Evolutionary conservation across 1,140 invertebrate species (phyloP).

Genomic region (Drosophila busckii): DNA sequence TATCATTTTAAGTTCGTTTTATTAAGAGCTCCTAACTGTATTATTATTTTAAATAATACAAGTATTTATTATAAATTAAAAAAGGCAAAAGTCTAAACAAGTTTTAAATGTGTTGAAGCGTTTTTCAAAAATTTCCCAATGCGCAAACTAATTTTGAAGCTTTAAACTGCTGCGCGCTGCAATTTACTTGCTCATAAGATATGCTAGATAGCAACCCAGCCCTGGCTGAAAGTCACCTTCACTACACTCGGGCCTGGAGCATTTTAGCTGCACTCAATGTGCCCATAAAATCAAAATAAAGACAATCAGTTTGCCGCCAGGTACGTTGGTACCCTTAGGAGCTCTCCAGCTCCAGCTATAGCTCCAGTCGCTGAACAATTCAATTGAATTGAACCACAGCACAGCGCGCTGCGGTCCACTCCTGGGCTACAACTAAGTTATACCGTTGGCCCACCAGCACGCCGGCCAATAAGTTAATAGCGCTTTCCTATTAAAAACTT

Average conservation of each 20-base stretch:
- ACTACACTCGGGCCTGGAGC: conserved; percentile 15
- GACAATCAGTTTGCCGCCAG: conserved; percentile 31
- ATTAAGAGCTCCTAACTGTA: no score
- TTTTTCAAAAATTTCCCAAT: no score
- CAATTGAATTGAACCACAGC: conserved; percentile 55
- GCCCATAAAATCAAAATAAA: conserved; percentile 42
- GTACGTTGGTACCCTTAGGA: no score
- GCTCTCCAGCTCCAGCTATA: background rate
- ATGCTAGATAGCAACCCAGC: no score
- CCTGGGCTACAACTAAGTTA: conserved; percentile 5
- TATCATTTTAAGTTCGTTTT: no score
- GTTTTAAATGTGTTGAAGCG: no score
- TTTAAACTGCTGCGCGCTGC: no score
- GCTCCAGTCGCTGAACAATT: conserved; percentile 52
- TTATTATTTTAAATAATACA: no score
- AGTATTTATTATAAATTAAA: no score
- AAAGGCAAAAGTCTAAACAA: no score
- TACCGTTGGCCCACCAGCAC: conserved; percentile 28
- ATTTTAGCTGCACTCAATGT: conserved; percentile 30
- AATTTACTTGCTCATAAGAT: no score
- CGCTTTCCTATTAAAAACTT: conserved; percentile 74
- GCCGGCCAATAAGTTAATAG: conserved; percentile 70
- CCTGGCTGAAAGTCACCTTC: conserved; percentile 23
- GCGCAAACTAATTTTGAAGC: no score
- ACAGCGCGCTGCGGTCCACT: conserved; percentile 20